Conservation (phyloP, 2,113 vertebrate genomes). For the Menidia beryllina region DNA sequence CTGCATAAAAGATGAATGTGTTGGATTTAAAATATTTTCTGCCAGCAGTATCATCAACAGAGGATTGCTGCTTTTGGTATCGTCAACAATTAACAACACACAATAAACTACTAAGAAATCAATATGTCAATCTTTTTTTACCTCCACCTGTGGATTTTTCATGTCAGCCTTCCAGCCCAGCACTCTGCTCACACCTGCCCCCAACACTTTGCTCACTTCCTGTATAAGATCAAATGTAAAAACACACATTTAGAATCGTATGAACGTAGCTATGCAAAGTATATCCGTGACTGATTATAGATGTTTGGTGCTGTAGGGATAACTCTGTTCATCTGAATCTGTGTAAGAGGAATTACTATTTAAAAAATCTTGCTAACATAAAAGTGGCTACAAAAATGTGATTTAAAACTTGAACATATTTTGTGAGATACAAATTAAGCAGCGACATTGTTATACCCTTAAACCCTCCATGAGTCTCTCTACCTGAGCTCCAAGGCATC, state of each 20-base stretch:
- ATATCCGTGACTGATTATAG: not conserved
- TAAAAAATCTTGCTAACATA: not conserved
- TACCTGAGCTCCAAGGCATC: slow-evolving; percentile 85
- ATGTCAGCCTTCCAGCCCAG: slow-evolving; percentile 89
- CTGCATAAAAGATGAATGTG: slow-evolving; percentile 69
- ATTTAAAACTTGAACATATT: too few species aligned
- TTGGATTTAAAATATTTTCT: not conserved
- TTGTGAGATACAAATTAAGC: too few species aligned
- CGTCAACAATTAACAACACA: not conserved
- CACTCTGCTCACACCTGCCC: slow-evolving; percentile 80
- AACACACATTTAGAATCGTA: not conserved
- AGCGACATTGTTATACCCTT: too few species aligned
- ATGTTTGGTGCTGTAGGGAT: not conserved
- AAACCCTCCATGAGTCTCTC: not conserved
- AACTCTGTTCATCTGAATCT: not conserved
- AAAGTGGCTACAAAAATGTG: not conserved
- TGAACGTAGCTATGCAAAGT: not conserved
- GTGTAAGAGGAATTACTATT: not conserved
- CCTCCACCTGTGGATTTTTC: slow-evolving; percentile 88
- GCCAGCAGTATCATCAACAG: not conserved
- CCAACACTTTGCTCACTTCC: slow-evolving; percentile 88
- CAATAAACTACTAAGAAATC: not conserved
- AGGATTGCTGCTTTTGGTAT: not conserved
- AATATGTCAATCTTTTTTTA: slow-evolving; percentile 43
- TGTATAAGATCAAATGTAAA: slow-evolving; percentile 51